Evolutionary conservation across 2,888 invertebrate genomes (phyloP).

Genomic region (Dilophus febrilis): DNA sequence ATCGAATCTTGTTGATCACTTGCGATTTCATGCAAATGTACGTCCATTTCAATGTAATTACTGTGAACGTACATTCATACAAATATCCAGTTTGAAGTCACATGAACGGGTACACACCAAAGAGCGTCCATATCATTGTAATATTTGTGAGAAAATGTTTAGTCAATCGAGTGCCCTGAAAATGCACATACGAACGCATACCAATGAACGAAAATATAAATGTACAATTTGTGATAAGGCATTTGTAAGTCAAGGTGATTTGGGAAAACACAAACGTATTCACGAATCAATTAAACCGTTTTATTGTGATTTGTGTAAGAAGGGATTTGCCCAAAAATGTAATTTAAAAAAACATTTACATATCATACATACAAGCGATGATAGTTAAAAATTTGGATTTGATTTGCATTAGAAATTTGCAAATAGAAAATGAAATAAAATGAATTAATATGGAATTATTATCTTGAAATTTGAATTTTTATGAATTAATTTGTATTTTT

Average conservation of each 20-base stretch:
- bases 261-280: conserved; percentile 13
- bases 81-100: conserved; percentile 14
- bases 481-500: no score
- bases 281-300: conserved; percentile 12
- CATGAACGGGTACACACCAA: conserved; percentile 14
- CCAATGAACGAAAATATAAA: conserved; percentile 14
- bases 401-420: no score
- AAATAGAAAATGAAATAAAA: no score
- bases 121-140: conserved; percentile 14
- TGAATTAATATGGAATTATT: no score
- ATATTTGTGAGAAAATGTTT: conserved; percentile 13
- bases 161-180: conserved; percentile 15
- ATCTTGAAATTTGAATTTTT: no score
- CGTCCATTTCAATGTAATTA: conserved; percentile 14
- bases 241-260: conserved; percentile 14
- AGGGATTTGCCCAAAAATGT: conserved; percentile 12
- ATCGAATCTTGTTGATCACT: conserved; percentile 16
- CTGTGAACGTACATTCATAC: conserved; percentile 16
- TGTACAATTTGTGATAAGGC: conserved; percentile 12
- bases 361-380: conserved; percentile 1
- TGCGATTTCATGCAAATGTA: conserved; percentile 15
- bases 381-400: neutral
- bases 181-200: conserved; percentile 15
- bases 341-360: conserved; percentile 9
- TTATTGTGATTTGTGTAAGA: conserved; percentile 12